These are phyloP conservation scores for Coregonus ussuriensis DNA, from an alignment of 2,797 vertebrate genomes.

Conservation along the genomic window DNA sequence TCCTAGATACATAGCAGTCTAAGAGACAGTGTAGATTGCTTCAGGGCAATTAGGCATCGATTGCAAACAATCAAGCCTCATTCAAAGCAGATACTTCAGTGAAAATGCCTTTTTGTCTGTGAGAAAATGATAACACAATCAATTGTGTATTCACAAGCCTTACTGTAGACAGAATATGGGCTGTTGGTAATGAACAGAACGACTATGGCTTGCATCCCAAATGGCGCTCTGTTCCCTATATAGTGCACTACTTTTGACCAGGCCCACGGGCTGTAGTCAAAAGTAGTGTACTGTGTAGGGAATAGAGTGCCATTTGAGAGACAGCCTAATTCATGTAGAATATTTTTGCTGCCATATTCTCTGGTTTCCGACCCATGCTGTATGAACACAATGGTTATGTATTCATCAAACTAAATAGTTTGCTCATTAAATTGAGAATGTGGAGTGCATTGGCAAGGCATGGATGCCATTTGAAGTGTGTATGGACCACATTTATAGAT, in stretches of 20 bases:
- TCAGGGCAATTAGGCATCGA: not conserved
- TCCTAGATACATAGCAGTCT: not conserved
- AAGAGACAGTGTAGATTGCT: too few relatives aligned
- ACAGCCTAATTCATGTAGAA: not conserved
- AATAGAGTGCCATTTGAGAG: too few relatives aligned
- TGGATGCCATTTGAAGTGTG: conserved; percentile 26
- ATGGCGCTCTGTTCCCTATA: too few relatives aligned
- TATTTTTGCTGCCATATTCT: conserved; percentile 51
- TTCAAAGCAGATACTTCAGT: conserved; percentile 21
- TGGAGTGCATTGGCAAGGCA: conserved; percentile 31
- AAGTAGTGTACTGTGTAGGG: too few relatives aligned
- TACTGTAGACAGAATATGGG: conserved; percentile 30
- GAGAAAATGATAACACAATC: not conserved
- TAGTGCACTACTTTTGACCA: too few relatives aligned
- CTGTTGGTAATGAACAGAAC: conserved; percentile 17
- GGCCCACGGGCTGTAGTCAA: too few relatives aligned
- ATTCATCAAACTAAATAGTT: conserved; percentile 44
- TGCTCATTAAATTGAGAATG: conserved; percentile 28
- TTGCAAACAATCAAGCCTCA: not conserved
- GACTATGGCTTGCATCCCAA: not conserved
- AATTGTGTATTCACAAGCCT: conserved; percentile 47
- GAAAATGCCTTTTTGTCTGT: conserved; percentile 41
- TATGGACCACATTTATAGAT: conserved; percentile 28
- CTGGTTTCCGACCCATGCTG: not conserved
- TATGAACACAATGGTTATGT: conserved; percentile 22